Evolutionary conservation across 2,113 vertebrate genomes (phyloP).

Genomic region (Mirza zaza): DNA sequence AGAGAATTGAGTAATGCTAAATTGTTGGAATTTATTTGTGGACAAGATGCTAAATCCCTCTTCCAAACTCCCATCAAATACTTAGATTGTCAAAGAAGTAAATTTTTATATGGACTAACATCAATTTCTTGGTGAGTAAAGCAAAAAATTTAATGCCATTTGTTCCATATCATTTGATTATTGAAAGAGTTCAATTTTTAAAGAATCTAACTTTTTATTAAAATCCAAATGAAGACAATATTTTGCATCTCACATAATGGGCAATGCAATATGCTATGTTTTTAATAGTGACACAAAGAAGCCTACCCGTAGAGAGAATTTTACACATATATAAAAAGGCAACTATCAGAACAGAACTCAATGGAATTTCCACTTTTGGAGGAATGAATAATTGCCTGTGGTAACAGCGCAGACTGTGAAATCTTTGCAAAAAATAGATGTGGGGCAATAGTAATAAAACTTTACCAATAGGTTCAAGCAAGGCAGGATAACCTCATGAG

Average conservation of each 20-base stretch:
- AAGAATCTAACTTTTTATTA: not conserved
- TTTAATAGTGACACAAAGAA: not conserved
- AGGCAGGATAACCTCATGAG: not conserved
- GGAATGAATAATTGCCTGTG: not conserved
- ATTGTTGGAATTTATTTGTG: not conserved
- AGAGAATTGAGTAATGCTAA: not conserved
- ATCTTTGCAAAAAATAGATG: not conserved
- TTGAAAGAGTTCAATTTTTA: not conserved
- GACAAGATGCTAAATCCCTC: not conserved
- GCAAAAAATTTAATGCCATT: not conserved
- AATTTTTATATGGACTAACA: not conserved
- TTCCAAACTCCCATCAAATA: not conserved
- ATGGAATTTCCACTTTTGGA: not conserved
- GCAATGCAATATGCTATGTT: not conserved
- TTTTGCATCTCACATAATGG: not conserved
- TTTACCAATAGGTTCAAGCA: not conserved
- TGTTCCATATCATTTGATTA: not conserved
- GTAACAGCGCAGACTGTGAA: not conserved
- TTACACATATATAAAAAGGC: not conserved
- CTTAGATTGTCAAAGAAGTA: not conserved
- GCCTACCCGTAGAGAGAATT: not conserved
- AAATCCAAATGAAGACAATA: not conserved
- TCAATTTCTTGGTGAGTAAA: not conserved
- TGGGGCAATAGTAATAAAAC: not conserved
- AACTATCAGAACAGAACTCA: not conserved